Conservation (phyloP, 2,888 invertebrate genomes). For the Sympetrum striolatum region DNA sequence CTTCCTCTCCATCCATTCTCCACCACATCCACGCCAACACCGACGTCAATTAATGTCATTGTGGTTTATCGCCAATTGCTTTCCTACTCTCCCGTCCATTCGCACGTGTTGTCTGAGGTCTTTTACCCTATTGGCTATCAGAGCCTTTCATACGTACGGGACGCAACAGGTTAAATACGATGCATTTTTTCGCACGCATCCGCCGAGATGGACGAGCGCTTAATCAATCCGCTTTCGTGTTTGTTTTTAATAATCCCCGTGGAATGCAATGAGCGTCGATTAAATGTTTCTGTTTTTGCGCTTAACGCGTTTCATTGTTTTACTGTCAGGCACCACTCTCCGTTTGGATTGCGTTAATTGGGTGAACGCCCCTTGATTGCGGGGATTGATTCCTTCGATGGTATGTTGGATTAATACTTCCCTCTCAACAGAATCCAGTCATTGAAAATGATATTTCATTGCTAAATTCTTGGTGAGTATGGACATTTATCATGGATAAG, state of each 20-base stretch:
- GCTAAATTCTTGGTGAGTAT: too few relatives aligned
- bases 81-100: not conserved
- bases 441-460: too few relatives aligned
- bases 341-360: too few relatives aligned
- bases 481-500: too few relatives aligned
- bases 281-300: not conserved
- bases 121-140: not conserved
- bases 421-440: too few relatives aligned
- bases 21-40: not conserved
- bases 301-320: not conserved
- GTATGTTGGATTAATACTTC: too few relatives aligned
- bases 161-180: not conserved
- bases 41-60: constrained; percentile 7
- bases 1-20: not conserved
- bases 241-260: not conserved
- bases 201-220: not conserved
- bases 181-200: not conserved
- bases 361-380: too few relatives aligned
- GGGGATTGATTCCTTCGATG: too few relatives aligned
- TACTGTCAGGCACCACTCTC: too few relatives aligned
- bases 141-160: not conserved
- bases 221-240: not conserved
- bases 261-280: not conserved
- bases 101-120: not conserved
- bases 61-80: not conserved